These are phyloP conservation scores for Agrenia bidenticulata DNA, from an alignment of 2,888 invertebrate species.

Conservation along the genomic window DNA sequence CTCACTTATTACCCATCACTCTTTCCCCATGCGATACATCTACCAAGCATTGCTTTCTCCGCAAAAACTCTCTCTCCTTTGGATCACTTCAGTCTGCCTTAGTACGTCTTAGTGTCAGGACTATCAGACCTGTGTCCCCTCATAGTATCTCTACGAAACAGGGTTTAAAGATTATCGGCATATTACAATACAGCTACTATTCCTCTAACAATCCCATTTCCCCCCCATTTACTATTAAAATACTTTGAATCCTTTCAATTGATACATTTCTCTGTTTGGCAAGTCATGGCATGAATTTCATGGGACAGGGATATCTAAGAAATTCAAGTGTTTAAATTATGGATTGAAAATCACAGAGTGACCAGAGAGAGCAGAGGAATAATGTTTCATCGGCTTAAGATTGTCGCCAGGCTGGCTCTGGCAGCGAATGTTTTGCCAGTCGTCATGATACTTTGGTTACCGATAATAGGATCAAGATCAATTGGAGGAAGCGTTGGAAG, in stretches of 20 bases:
- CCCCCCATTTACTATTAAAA: too few relatives aligned
- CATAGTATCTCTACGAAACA: too few relatives aligned
- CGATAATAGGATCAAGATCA: conserved; percentile 42
- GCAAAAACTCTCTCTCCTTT: too few relatives aligned
- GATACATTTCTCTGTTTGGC: not conserved
- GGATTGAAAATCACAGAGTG: too few relatives aligned
- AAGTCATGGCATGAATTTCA: not conserved
- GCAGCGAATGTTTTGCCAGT: not conserved
- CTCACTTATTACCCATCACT: too few relatives aligned
- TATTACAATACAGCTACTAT: too few relatives aligned
- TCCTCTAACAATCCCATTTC: too few relatives aligned
- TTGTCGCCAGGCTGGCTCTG: not conserved
- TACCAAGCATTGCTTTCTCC: not conserved
- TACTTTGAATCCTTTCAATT: not conserved
- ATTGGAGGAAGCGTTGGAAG: conserved; percentile 34
- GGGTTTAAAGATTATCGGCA: too few relatives aligned
- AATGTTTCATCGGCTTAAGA: not conserved
- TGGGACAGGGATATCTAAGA: too few relatives aligned
- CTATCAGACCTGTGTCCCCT: too few relatives aligned
- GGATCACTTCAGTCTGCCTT: conserved; percentile 26
- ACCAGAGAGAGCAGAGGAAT: too few relatives aligned
- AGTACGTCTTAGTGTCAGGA: conserved; percentile 26
- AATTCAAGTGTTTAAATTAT: too few relatives aligned
- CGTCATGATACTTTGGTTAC: conserved; percentile 25
- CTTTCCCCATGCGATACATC: not conserved